Evolutionary conservation across 2,888 invertebrate genomes (phyloP), one percentile per base, ranked within the genome.

Genomic region (Lottia gigantea): DNA sequence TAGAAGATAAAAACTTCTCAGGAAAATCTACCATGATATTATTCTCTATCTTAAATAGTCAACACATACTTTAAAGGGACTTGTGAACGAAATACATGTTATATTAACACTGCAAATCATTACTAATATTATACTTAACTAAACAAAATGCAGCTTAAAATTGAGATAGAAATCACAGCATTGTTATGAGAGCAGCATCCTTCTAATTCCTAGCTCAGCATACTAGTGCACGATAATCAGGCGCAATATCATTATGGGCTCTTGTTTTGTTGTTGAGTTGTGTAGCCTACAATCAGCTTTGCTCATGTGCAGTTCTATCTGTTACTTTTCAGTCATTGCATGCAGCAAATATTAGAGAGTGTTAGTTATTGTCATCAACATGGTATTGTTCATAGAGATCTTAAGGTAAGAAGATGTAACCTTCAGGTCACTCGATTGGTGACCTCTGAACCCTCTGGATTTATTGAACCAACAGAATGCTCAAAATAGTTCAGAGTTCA

Each of bases 281-380:
- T 55, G 23, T 19, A 19, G 19, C 19, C 55, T 55, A 55, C 49
- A 71, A 66, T 47, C 31, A 16, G 26, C 67, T 67, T 46, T 69
- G 71, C 71, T 71, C 69, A 71, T 70, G 71, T 47, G 61, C 63
- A 26, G 67, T 68, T 63, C 45, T 64, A 55, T 66, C 62, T 67
- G 69, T 68, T 67, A 66, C 75, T 65, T 89, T 90, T 82, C 88
- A 91, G 91, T 86, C 98, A 99, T 91, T 99, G 99, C 92, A 99
- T 99, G 91, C 98, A 99, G 92, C 99, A 99, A 93, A 99, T 99
- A 90, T 92, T 99, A 91, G 99, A 99, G 92, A 98, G 98, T 88
- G 98, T 99, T 83, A 97, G 98, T 91, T 98, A 99, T 92, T 99
- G 99, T 92, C 99, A 99, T 90, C 94, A 95, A 89, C 98, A 98